Evolutionary conservation across 2,113 vertebrate genomes (phyloP).

Genomic region (Pandion haliaetus): DNA sequence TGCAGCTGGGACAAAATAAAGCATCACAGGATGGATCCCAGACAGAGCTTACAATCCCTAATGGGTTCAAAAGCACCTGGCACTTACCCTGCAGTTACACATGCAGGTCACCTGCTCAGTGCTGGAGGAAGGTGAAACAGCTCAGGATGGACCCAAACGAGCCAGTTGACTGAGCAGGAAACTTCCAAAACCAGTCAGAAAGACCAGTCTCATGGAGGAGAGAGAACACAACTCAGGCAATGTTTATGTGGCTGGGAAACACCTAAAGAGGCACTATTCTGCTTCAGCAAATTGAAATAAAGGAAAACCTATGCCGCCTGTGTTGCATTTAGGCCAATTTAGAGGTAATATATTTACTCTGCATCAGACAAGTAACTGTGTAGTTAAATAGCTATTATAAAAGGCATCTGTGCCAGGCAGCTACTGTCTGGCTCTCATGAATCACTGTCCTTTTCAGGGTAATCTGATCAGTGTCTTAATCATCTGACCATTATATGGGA

Average conservation of each 20-base stretch:
- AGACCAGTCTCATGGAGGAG: neutral
- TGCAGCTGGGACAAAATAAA: neutral
- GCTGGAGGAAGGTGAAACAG: neutral
- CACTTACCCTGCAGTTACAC: neutral
- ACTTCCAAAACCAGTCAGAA: neutral
- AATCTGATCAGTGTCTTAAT: neutral
- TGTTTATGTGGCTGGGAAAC: neutral
- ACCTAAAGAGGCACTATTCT: no score
- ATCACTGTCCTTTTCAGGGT: neutral
- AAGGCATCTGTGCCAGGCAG: neutral
- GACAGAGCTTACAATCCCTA: neutral
- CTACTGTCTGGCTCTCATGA: neutral
- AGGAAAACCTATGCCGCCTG: neutral
- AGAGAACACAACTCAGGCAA: neutral
- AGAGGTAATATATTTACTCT: neutral
- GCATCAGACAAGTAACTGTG: neutral
- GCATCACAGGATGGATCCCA: neutral
- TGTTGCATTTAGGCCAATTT: neutral
- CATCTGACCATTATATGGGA: neutral
- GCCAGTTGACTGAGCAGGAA: neutral
- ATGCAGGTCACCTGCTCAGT: accelerated
- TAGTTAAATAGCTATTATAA: neutral
- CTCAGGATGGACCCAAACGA: neutral
- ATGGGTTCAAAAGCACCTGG: neutral
- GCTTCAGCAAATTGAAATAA: neutral